Evolutionary conservation across 2,888 invertebrate genomes (phyloP).

Genomic region (Nemotelus nigrinus): DNA sequence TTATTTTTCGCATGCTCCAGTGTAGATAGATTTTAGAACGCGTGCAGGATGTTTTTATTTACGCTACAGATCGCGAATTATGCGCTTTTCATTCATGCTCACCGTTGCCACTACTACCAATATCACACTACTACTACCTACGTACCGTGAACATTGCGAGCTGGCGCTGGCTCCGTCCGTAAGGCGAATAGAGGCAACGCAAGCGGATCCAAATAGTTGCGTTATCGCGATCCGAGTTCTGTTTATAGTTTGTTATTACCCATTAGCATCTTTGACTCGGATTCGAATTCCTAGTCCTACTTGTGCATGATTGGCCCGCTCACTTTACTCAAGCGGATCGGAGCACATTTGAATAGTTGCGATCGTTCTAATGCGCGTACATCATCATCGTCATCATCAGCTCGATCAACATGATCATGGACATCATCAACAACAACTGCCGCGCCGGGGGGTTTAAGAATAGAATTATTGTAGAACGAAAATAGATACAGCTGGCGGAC

Average conservation of each 20-base stretch:
- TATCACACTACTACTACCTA: too few relatives aligned
- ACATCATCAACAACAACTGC: conserved; percentile 21
- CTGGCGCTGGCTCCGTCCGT: too few relatives aligned
- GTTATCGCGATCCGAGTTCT: too few relatives aligned
- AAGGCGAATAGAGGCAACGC: too few relatives aligned
- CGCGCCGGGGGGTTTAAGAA: conserved; percentile 6
- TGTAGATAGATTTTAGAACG: neutral
- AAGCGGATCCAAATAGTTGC: too few relatives aligned
- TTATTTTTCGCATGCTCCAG: neutral
- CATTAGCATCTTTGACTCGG: too few relatives aligned
- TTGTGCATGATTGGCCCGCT: too few relatives aligned
- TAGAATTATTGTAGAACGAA: conserved; percentile 35
- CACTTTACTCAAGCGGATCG: too few relatives aligned
- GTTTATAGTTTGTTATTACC: too few relatives aligned
- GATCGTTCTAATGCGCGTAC: conserved; percentile 17
- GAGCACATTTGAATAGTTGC: neutral
- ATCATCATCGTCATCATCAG: conserved; percentile 18
- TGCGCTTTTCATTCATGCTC: neutral
- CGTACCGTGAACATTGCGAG: too few relatives aligned
- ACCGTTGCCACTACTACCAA: too few relatives aligned
- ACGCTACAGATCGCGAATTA: neutral
- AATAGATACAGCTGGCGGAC: conserved; percentile 40
- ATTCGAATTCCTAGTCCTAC: too few relatives aligned
- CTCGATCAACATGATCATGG: neutral
- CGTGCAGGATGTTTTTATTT: conserved; percentile 22